phyloP scores from a whole-genome alignment of 2,797 vertebrate species.

The Sciaenops ocellatus region DNA sequence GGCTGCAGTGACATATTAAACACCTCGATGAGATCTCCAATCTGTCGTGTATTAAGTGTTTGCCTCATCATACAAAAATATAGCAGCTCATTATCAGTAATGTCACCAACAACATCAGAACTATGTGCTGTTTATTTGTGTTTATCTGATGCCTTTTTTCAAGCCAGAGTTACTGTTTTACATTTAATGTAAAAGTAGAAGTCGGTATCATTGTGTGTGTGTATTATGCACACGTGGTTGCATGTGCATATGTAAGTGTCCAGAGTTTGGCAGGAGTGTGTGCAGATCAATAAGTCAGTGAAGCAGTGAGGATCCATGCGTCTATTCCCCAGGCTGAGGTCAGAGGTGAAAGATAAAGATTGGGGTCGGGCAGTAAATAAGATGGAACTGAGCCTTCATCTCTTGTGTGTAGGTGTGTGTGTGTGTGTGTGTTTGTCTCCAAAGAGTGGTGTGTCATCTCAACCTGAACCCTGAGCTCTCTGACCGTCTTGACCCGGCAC shows the following conservation, averaged over 20 bases:
- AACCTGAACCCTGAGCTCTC: constrained; percentile 41
- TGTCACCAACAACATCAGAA: constrained; percentile 4
- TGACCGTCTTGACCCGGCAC: constrained; percentile 63
- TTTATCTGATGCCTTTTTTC: background rate
- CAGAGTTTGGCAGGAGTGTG: constrained; percentile 32
- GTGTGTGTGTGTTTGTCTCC: constrained; percentile 41
- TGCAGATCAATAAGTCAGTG: constrained; percentile 63
- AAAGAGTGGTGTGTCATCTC: constrained; percentile 38
- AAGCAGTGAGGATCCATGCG: constrained; percentile 55
- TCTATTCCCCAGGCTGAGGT: constrained; percentile 57
- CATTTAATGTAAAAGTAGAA: background rate
- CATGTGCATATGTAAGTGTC: constrained; percentile 12
- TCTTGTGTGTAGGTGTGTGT: constrained; percentile 30
- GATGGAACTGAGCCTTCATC: constrained; percentile 66
- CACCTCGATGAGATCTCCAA: background rate
- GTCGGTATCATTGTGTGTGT: constrained; percentile 15
- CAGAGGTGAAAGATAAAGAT: constrained; percentile 67
- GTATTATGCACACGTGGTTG: background rate
- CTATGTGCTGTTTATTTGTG: background rate
- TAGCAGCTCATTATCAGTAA: background rate
- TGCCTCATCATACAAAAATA: background rate
- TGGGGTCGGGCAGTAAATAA: constrained; percentile 74
- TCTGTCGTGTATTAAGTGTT: background rate
- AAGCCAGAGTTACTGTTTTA: background rate
- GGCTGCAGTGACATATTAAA: background rate